Base-by-base conservation (phyloP, 1,140 invertebrate species). In the Sycophila sp. region DNA sequence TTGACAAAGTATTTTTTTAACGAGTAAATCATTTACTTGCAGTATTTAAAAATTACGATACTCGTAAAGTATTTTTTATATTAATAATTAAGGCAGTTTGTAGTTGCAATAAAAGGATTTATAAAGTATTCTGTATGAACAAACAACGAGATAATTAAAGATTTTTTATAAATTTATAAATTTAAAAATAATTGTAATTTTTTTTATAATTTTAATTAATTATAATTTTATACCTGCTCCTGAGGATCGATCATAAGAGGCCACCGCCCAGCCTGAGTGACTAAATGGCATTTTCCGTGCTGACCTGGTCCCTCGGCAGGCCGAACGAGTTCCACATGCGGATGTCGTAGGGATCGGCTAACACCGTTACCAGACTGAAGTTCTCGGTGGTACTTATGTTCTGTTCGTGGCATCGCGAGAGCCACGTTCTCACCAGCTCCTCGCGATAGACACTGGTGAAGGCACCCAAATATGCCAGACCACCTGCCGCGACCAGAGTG, bases 201-300 rank as follows among this genome's bases (percentile, higher is more conserved):
- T 36, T 7, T 36, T 36, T 36, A 7, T 36, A 13, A 65, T 36
- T 36, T 59, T 69, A 59, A 72, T 51, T 55, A 47, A 67, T 59
- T 56, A 24, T 49, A 51, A 47, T 34, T 40, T 28, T 75, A 17
- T 72, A 92, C 92, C 87, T 96, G 94, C 82, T 96, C 94, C 81
- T 96, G 95, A 0, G 95, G 94, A 86, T 96, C 95, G 69, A 96
- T 95, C 89, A 95, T 95, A 1, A 96, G 87, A 0, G 95, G 93
- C 94, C 94, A 96, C 17, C 93, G 87, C 24, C 90, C 86, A 0
- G 93, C 91, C 49, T 91, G 88, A 0, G 93, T 96, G 0, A 95
- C 94, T 34, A 96, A 49, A 96, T 93, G 1, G 93, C 94, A 83
- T 96, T 97, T 83, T 96, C 94, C 1, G 92, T 94, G 8, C 94